phyloP scores from a whole-genome alignment of 2,888 invertebrate genomes.

The Lymantria monacha region DNA sequence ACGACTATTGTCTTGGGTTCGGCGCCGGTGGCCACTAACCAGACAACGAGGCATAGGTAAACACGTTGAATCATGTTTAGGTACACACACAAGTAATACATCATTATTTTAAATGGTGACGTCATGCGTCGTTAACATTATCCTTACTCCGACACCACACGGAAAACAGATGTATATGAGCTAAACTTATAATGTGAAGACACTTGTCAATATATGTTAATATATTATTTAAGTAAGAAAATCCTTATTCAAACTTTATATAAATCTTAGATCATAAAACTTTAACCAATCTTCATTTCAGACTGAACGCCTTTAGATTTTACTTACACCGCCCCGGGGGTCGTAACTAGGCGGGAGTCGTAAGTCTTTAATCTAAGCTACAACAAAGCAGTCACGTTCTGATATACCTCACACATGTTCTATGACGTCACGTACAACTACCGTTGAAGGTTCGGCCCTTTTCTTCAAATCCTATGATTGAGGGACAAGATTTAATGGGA shows the following conservation, averaged over 20 bases:
- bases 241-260: background rate
- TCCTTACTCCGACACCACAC: too few relatives aligned
- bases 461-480: conserved; percentile 31
- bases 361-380: conserved; percentile 18
- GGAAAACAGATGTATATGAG: too few relatives aligned
- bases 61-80: too few relatives aligned
- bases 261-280: background rate
- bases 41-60: too few relatives aligned
- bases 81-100: too few relatives aligned
- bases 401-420: conserved; percentile 16
- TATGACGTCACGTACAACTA: conserved; percentile 23
- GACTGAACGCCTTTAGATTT: background rate
- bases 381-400: conserved; percentile 22
- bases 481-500: conserved; percentile 34
- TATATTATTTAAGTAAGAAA: too few relatives aligned
- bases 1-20: too few relatives aligned
- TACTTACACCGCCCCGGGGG: background rate
- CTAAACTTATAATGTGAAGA: too few relatives aligned
- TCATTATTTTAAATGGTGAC: too few relatives aligned
- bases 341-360: background rate
- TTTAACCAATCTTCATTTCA: background rate
- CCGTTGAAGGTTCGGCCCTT: conserved; percentile 26
- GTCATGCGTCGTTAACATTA: too few relatives aligned
- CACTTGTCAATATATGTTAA: too few relatives aligned
- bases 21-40: too few relatives aligned